Evolutionary conservation across 1,140 invertebrate genomes (phyloP).

Genomic region (Lethocerus indicus): DNA sequence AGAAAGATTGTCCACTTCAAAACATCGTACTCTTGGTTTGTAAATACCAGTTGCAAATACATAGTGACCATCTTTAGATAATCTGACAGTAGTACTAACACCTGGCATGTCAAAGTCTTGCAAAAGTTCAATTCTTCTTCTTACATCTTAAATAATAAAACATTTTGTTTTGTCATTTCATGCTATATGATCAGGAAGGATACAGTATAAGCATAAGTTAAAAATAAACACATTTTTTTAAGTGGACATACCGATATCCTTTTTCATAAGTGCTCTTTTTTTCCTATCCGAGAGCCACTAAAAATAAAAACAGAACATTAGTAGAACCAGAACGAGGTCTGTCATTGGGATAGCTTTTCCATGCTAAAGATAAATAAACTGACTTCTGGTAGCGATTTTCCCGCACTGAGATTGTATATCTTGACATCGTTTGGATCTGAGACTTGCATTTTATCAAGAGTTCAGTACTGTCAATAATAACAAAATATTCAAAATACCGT

Average conservation of each 20-base stretch:
- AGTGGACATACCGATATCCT: slow-evolving; percentile 52
- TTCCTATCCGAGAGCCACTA: slow-evolving; percentile 90
- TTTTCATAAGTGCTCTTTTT: slow-evolving; percentile 66
- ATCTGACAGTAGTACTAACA: slow-evolving; percentile 65
- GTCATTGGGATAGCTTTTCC: slow-evolving; percentile 8
- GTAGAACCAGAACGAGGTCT: neutral
- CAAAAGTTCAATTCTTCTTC: slow-evolving; percentile 84
- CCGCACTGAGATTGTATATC: slow-evolving; percentile 93
- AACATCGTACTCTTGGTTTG: slow-evolving; percentile 91
- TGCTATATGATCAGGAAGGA: neutral
- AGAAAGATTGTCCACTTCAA: slow-evolving; percentile 87
- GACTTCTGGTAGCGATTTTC: slow-evolving; percentile 92
- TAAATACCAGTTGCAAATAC: slow-evolving; percentile 89
- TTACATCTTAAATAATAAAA: slow-evolving; percentile 40
- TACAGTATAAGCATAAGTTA: neutral
- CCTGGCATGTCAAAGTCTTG: slow-evolving; percentile 99
- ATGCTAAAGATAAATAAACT: slow-evolving; percentile 24
- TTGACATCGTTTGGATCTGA: slow-evolving; percentile 86
- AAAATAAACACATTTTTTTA: too few species aligned
- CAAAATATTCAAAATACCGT: too few species aligned
- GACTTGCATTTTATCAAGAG: slow-evolving; percentile 30
- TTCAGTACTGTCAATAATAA: too few species aligned
- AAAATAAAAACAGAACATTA: slow-evolving; percentile 21
- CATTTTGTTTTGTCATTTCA: neutral
- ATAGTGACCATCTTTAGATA: slow-evolving; percentile 86